Conservation (phyloP, 2,888 invertebrate genomes). For the Callyntrura sp. region DNA sequence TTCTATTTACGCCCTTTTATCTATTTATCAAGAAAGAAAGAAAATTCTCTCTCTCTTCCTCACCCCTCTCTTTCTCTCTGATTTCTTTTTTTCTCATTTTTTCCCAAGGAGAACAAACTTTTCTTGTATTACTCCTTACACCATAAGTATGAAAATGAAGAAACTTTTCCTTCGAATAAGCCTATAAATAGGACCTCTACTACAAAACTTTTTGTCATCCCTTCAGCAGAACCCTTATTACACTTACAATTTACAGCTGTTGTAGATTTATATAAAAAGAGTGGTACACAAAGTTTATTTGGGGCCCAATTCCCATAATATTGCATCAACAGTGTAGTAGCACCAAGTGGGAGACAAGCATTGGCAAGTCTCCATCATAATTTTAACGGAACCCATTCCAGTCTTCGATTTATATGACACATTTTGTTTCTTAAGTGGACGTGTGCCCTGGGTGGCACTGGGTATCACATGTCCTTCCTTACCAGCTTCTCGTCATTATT, state of each 20-base stretch:
- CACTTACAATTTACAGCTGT: neutral
- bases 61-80: too few species aligned
- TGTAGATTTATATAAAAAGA: neutral
- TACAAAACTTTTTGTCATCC: neutral
- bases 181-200: too few species aligned
- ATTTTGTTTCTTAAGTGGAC: neutral
- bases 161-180: conserved; percentile 7
- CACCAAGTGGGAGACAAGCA: neutral
- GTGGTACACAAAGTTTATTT: too few species aligned
- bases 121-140: neutral
- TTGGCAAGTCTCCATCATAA: conserved; percentile 29
- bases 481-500: too few species aligned
- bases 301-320: too few species aligned
- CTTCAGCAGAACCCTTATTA: neutral
- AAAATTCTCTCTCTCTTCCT: too few species aligned
- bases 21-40: neutral
- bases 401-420: neutral
- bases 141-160: neutral
- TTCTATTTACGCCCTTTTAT: conserved; percentile 6
- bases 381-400: neutral
- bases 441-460: neutral
- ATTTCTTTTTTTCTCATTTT: neutral
- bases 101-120: neutral
- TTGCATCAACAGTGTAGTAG: too few species aligned
- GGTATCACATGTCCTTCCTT: too few species aligned